Evolutionary conservation across 2,888 invertebrate genomes (phyloP).

Genomic region (Cephus pulcher): DNA sequence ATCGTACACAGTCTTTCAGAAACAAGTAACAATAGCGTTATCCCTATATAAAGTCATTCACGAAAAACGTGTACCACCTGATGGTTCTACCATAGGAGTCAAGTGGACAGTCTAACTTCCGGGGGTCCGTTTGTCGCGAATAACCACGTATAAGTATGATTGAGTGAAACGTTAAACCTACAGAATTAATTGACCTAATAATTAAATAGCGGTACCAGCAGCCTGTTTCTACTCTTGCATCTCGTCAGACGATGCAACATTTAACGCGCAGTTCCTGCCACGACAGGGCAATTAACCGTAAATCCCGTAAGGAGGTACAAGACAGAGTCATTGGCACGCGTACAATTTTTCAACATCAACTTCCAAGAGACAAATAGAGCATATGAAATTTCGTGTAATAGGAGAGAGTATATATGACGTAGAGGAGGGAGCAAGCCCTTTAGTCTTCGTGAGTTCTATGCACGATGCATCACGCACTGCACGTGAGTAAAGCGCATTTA

Average conservation of each 20-base stretch:
- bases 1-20: no score
- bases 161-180: background rate
- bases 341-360: constrained; percentile 2
- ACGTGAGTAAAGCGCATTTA: constrained; percentile 48
- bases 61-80: no score
- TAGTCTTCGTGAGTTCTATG: constrained; percentile 55
- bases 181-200: background rate
- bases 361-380: constrained; percentile 29
- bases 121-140: no score
- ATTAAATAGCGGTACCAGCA: background rate
- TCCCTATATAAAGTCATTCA: no score
- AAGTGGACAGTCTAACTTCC: no score
- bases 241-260: background rate
- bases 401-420: constrained; percentile 63
- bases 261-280: constrained; percentile 1
- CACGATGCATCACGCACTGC: constrained; percentile 58
- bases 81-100: no score
- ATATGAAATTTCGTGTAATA: constrained; percentile 34
- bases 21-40: no score
- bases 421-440: constrained; percentile 48
- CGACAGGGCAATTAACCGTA: background rate
- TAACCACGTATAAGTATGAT: background rate
- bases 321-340: background rate
- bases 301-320: background rate
- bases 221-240: background rate